A percentile compares a stretch with the other conserved stretches of the same genome.
phyloP scores from a whole-genome alignment of 2,113 vertebrate genomes.

The Periophthalmus modestus region DNA sequence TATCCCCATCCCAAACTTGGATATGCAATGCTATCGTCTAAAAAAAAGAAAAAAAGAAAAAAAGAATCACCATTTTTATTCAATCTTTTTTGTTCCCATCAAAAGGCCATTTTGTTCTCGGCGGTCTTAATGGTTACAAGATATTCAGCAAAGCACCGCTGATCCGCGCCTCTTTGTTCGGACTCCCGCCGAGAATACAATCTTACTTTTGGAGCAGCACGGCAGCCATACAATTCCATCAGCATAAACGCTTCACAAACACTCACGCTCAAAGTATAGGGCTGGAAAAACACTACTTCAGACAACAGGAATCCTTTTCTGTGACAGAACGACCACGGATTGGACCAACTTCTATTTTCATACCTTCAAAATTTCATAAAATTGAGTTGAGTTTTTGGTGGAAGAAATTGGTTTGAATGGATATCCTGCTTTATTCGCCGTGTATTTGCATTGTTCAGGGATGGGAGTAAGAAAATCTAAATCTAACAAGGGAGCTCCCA shows the following conservation, averaged over 20 bases:
- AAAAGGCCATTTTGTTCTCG: conserved; percentile 73
- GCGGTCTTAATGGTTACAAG: conserved; percentile 72
- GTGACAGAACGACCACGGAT: conserved; percentile 31
- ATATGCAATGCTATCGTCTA: conserved; percentile 66
- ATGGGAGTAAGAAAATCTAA: conserved; percentile 24
- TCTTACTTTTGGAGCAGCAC: conserved; percentile 67
- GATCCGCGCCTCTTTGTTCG: conserved; percentile 72
- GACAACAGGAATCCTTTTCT: conserved; percentile 60
- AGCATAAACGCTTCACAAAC: conserved; percentile 74
- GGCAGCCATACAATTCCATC: conserved; percentile 73
- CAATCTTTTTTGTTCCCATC: conserved; percentile 74
- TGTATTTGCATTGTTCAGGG: conserved; percentile 20
- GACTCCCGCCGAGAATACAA: conserved; percentile 77
- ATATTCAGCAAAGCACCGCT: conserved; percentile 68
- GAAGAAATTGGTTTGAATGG: conserved; percentile 31
- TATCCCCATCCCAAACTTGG: conserved; percentile 57
- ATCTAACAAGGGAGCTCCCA: conserved; percentile 28
- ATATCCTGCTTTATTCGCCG: conserved; percentile 38
- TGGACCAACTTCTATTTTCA: conserved; percentile 64
- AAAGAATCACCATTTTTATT: conserved; percentile 78
- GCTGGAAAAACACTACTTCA: conserved; percentile 69
- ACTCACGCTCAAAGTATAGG: conserved; percentile 73
- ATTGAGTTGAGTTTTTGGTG: conserved; percentile 38
- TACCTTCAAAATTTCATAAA: conserved; percentile 54
- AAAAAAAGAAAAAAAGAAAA: conserved; percentile 56